Percentiles rank a stretch among this genome's conserved stretches.
Evolutionary conservation across 1,140 invertebrate genomes (phyloP).

Genomic region (Acarapis woodi): DNA sequence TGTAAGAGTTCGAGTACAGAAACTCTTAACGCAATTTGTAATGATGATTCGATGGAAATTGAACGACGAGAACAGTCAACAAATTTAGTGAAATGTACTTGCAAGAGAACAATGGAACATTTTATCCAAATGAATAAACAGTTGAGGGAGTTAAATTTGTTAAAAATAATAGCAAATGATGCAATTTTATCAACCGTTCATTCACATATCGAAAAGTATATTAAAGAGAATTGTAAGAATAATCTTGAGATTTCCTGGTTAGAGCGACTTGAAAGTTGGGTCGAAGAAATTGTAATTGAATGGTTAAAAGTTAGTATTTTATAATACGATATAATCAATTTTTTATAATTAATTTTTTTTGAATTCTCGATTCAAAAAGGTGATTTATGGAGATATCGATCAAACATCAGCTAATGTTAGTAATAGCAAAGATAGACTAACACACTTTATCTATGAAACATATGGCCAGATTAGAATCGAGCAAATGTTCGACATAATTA

Average conservation of each 20-base stretch:
- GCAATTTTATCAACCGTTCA: constrained; percentile 6
- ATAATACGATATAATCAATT: background rate
- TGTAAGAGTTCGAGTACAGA: background rate
- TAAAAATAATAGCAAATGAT: constrained; percentile 5
- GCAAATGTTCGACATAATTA: constrained; percentile 80
- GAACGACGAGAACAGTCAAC: background rate
- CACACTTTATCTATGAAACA: constrained; percentile 47
- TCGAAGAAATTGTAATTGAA: constrained; percentile 7
- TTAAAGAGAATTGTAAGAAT: constrained; percentile 7
- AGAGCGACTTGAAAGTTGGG: constrained; percentile 4
- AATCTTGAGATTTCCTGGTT: constrained; percentile 8
- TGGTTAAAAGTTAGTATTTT: constrained; percentile 8
- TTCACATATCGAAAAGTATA: constrained; percentile 6
- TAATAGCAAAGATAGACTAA: constrained; percentile 4
- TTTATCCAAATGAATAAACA: constrained; percentile 1
- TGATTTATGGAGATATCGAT: background rate
- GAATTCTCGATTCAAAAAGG: too few species aligned
- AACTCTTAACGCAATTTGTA: background rate
- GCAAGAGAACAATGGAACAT: background rate
- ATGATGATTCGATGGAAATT: background rate
- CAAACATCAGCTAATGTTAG: too few species aligned
- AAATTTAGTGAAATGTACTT: background rate
- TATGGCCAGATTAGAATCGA: constrained; percentile 62
- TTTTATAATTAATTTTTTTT: constrained; percentile 3
- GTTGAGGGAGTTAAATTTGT: constrained; percentile 4